Base-by-base conservation (phyloP, 2,888 invertebrate species). In the Sesamia inferens region DNA sequence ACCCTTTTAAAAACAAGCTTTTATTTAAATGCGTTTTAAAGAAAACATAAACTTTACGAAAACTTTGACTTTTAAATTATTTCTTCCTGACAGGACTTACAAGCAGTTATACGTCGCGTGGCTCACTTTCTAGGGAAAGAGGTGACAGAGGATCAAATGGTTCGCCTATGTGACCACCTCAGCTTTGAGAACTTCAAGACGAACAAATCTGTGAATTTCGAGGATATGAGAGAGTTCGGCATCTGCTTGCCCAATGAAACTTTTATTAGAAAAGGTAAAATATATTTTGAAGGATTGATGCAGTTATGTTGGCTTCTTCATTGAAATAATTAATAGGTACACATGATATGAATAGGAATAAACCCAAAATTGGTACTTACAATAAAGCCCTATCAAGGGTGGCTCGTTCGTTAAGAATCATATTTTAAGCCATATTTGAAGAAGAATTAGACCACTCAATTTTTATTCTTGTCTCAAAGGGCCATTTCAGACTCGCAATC, bases 131-230 rank as follows among this genome's bases (percentile, higher is more conserved):
- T 98, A 13, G 95, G 93, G 14, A 97, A 97, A 88, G 86, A 87
- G 0, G 90, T 97, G 58, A 94, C 91, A 0, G 90, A 92, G 0
- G 94, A 96, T 22, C 96, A 98, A 87, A 88, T 98, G 1, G 86
- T 92, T 0, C 91, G 92, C 31, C 92, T 98, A 7, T 94, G 96
- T 0, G 91, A 97, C 2, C 98, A 98, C 90, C 96, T 98, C 80
- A 96, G 97, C 84, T 97, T 99, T 78, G 95, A 97, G 14, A 97
- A 97, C 88, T 98, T 99, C 93, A 97, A 97, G 72, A 95, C 97
- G 6, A 98, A 98, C 92, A 95, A 92, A 97, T 98, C 87, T 0
- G 86, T 88, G 3, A 90, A 85, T 71, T 85, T 67, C 24, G 87
- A 88, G 5, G 54, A 74, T 0, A 6, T 85, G 14, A 69, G 72